Percentiles rank a stretch among this genome's conserved stretches.
These are phyloP conservation scores for Propsilocerus akamusi DNA, from an alignment of 1,140 invertebrate genomes.

Conservation along the genomic window DNA sequence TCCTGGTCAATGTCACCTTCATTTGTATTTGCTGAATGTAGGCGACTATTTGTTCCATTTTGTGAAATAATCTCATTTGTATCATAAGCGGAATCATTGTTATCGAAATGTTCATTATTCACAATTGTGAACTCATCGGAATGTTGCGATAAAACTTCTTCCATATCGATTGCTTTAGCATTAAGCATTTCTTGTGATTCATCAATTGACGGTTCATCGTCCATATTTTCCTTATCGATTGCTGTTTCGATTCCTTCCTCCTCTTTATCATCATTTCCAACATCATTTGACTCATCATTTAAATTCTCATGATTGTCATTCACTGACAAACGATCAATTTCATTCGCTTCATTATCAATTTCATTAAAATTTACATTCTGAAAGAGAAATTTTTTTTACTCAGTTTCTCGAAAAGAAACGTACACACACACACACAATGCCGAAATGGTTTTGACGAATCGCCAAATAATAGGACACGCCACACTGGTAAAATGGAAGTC, in stretches of 20 bases:
- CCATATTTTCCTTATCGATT: conserved; percentile 2
- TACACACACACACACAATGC: too few relatives aligned
- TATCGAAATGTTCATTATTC: background rate
- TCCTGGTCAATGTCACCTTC: background rate
- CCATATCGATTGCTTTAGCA: background rate
- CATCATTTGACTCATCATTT: background rate
- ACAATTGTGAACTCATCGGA: conserved; percentile 5
- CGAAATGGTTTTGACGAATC: too few relatives aligned
- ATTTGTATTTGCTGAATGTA: background rate
- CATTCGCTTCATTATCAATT: conserved; percentile 1
- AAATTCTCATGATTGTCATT: background rate
- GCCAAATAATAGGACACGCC: too few relatives aligned
- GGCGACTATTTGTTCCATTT: background rate
- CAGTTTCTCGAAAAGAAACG: background rate
- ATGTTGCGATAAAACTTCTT: conserved; percentile 3
- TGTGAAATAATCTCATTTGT: too few relatives aligned
- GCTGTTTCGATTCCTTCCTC: conserved; percentile 9
- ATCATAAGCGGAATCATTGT: background rate
- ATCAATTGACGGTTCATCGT: background rate
- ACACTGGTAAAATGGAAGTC: too few relatives aligned
- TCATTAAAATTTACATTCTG: conserved; percentile 4
- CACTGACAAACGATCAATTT: too few relatives aligned
- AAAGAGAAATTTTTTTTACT: conserved; percentile 2
- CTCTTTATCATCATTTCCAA: conserved; percentile 7
- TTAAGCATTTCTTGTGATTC: background rate